Conservation (phyloP, 1,140 invertebrate species). For the Cydia amplana region DNA sequence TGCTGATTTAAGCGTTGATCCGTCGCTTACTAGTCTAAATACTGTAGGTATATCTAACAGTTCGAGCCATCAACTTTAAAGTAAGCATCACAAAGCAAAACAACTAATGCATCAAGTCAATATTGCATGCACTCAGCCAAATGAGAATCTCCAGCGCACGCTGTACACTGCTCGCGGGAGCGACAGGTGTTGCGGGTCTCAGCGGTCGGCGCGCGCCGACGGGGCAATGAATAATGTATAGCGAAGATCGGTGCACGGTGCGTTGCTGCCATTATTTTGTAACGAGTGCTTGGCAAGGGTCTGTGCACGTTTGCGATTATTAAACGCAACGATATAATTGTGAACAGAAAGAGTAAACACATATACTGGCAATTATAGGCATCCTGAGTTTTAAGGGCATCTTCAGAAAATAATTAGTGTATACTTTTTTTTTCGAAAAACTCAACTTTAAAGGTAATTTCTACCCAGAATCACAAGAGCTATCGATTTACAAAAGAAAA, state of each 20-base stretch:
- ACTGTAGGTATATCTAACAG: background rate
- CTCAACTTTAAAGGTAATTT: too few relatives aligned
- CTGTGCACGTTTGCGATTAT: background rate
- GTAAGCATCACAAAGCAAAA: constrained; percentile 5
- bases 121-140: constrained; percentile 20
- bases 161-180: constrained; percentile 44
- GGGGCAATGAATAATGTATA: constrained; percentile 65
- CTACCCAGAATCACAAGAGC: too few relatives aligned
- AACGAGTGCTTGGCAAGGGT: background rate
- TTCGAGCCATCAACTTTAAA: background rate
- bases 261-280: constrained; percentile 23
- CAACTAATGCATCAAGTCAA: constrained; percentile 16
- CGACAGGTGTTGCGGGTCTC: constrained; percentile 53
- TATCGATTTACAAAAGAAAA: too few relatives aligned
- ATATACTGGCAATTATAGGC: too few relatives aligned
- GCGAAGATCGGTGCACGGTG: constrained; percentile 15
- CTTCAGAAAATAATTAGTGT: too few relatives aligned
- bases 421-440: too few relatives aligned
- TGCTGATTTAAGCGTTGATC: too few relatives aligned
- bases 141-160: constrained; percentile 17
- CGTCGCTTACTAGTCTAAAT: background rate
- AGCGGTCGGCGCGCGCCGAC: constrained; percentile 45
- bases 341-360: too few relatives aligned
- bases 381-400: too few relatives aligned
- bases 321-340: background rate